phyloP scores from a whole-genome alignment of 2,888 invertebrate genomes.

The Mantis religiosa region DNA sequence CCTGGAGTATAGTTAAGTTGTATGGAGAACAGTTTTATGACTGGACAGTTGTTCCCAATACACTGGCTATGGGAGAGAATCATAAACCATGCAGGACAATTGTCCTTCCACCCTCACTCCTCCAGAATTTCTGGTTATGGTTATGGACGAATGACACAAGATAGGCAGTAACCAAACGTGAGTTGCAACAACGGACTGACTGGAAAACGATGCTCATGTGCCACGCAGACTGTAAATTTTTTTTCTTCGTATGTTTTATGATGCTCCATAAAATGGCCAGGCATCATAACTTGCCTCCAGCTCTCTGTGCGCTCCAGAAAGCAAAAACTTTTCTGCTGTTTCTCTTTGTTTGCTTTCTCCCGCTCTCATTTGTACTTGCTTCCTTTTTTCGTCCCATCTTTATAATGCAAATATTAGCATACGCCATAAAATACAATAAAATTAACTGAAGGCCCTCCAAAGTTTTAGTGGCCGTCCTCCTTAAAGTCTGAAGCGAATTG shows the following conservation, averaged over 20 bases:
- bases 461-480: background rate
- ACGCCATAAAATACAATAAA: background rate
- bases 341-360: background rate
- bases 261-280: constrained; percentile 22
- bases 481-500: background rate
- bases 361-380: background rate
- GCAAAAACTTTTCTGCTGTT: background rate
- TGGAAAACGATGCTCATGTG: background rate
- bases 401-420: background rate
- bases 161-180: background rate
- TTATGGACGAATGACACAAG: background rate
- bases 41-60: background rate
- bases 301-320: background rate
- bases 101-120: background rate
- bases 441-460: background rate
- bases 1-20: background rate
- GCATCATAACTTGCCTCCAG: background rate
- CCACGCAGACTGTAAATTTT: constrained; percentile 10
- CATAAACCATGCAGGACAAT: background rate
- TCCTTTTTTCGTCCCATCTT: background rate
- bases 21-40: background rate
- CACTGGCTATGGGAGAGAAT: background rate
- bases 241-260: constrained; percentile 29
- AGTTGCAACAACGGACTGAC: background rate
- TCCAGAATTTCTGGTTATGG: constrained; percentile 3